Evolutionary conservation across 2,888 invertebrate species (phyloP), one percentile per base, ranked within the genome.

Genomic region (Cerceris ruficornis): DNA sequence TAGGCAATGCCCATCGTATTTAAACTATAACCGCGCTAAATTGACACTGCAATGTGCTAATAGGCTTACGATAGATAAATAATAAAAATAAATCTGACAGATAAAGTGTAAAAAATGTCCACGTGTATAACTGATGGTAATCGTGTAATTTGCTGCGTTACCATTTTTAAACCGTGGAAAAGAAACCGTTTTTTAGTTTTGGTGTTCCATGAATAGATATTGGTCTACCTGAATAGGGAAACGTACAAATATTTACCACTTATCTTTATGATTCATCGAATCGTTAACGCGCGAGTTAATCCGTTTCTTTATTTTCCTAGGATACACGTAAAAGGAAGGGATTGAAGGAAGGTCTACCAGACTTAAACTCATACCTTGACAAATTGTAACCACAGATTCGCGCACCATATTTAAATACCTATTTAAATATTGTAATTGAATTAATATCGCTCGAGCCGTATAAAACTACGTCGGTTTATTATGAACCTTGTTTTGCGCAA

Each of bases 321-420:
- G 98, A 98, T 72, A 99, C 98, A 88, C 97, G 99, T 93, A 99
- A 99, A 94, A 96, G 99, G 93, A 99, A 99, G 95, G 99, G 99
- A 93, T 95, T 99, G 92, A 99, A 99, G 94, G 99, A 99, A 92
- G 98, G 98, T 93, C 95, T 99, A 88, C 99, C 99, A 90, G 97
- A 98, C 92, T 95, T 99, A 92, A 94, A 96, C 92, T 96, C 97
- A 95, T 99, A 98, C 94, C 94, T 99, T 94, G 99, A 99, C 95
- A 99, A 99, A 95, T 95, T 99, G 96, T 99, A 99, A 98, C 93
- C 91, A 86, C 84, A 86, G 83, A 84, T 84, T 83, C 79, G 82
- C 84, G 80, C 88, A 86, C 86, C 86, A 86, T 91, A 91, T 91
- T 92, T 89, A 91, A 90, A 90, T 90, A 91, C 82, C 88, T 92